Evolutionary conservation across 2,888 invertebrate species (phyloP).

Genomic region (Ischnus inquisitorius): DNA sequence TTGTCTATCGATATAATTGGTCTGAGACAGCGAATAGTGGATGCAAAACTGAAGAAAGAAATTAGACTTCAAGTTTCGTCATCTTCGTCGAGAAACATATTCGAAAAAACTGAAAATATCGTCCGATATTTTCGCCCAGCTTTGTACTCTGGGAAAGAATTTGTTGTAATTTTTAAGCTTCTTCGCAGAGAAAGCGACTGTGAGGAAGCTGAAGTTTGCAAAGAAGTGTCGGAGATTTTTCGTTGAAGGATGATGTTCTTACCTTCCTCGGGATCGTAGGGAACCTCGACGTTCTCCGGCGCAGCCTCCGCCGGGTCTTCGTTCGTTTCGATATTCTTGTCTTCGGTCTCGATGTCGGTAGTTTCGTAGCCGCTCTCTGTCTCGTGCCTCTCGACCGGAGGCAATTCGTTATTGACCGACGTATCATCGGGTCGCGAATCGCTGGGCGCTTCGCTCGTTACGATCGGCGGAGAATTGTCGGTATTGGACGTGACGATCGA

Average conservation of each 20-base stretch:
- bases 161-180: too few relatives aligned
- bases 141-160: too few relatives aligned
- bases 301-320: conserved; percentile 16
- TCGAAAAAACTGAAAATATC: too few relatives aligned
- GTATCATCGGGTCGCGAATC: conserved; percentile 37
- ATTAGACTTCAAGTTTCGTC: too few relatives aligned
- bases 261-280: conserved; percentile 80
- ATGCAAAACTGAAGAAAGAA: too few relatives aligned
- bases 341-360: conserved; percentile 68
- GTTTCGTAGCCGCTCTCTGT: conserved; percentile 58
- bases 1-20: too few relatives aligned
- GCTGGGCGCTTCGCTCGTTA: conserved; percentile 16
- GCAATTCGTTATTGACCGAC: conserved; percentile 10
- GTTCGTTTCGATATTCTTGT: conserved; percentile 37
- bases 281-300: conserved; percentile 50
- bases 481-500: not conserved
- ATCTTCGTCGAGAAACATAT: too few relatives aligned
- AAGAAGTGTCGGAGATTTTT: not conserved
- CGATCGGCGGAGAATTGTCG: not conserved
- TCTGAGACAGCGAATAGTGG: too few relatives aligned
- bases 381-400: conserved; percentile 47
- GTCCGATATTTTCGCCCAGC: too few relatives aligned
- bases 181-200: too few relatives aligned
- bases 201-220: not conserved
- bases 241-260: not conserved